Base-by-base conservation (phyloP, 1,140 invertebrate species). In the Radopholus similis region DNA sequence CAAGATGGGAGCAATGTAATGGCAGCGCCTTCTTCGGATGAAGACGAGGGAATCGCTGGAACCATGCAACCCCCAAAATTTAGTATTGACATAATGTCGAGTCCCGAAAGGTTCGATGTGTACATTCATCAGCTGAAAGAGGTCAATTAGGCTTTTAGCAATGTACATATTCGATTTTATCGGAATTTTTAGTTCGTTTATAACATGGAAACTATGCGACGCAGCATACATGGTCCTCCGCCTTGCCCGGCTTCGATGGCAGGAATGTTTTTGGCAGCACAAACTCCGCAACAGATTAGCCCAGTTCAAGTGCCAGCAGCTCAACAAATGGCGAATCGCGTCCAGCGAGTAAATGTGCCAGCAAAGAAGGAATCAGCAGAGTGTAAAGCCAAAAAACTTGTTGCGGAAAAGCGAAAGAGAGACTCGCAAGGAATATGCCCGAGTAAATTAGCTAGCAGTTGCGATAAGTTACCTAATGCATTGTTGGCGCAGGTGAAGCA, bases 121-220 rank as follows among this genome's bases (percentile, higher is more conserved):
- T 62, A 62, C 40, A 49, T 62, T n/a, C 58, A 62, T n/a, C 58
- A 62, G 44, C 32, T 62, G 11, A 62, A 62, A 42, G 58, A 62
- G 58, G 58, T 62, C n/a, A 38, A 42, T 42, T 42, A 34, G 11
- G 0, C 21, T 58, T 32, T 13, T 9, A 32, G n/a, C 4, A 4
- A 5, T 4, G 2, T 0, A 3, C 13, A 38, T 5, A 44, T 35
- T 44, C 13, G 15, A 9, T 47, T 44, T 51, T 40, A 11, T 40
- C 2, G 0, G 8, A 60, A 11, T 28, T 38, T 34, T 30, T 28
- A 62, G 58, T 62, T 47, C 44, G 40, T 62, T 9, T 62, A 62
- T 42, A 26, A 26, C 18, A 28, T 62, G 58, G 58, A 62, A 9
- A 62, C 58, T 28, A 35, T 62, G 18, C 58, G 58, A 3, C 42